These are phyloP conservation scores for Microctenopoma steveboyesi DNA, from an alignment of 2,797 vertebrate genomes.

Conservation along the genomic window DNA sequence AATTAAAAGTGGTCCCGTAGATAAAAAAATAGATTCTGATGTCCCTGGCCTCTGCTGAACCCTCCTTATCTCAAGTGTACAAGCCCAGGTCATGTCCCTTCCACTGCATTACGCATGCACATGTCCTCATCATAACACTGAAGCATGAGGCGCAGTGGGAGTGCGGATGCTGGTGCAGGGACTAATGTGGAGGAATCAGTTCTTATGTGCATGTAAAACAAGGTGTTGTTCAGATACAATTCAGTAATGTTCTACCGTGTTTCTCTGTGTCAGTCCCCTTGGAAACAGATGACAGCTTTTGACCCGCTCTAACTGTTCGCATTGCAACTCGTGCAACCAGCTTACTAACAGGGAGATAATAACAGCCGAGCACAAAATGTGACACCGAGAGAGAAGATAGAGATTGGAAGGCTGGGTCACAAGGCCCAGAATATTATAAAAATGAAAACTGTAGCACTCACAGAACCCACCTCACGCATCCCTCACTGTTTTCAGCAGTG, in stretches of 20 bases:
- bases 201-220: slow-evolving; percentile 11
- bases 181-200: slow-evolving; percentile 9
- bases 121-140: slow-evolving; percentile 40
- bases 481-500: slow-evolving; percentile 19
- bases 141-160: slow-evolving; percentile 57
- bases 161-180: slow-evolving; percentile 34
- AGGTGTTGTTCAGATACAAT: neutral
- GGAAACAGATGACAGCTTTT: slow-evolving; percentile 30
- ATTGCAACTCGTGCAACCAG: slow-evolving; percentile 26
- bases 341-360: slow-evolving; percentile 52
- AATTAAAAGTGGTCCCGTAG: slow-evolving; percentile 5
- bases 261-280: slow-evolving; percentile 44
- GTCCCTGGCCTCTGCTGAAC: slow-evolving; percentile 3
- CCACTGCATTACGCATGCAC: slow-evolving; percentile 61
- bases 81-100: slow-evolving; percentile 52
- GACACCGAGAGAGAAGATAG: slow-evolving; percentile 20
- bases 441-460: slow-evolving; percentile 66
- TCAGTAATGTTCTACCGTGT: neutral
- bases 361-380: slow-evolving; percentile 34
- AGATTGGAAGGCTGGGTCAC: slow-evolving; percentile 39
- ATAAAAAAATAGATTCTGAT: slow-evolving; percentile 30
- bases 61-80: slow-evolving; percentile 26
- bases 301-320: slow-evolving; percentile 21
- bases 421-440: slow-evolving; percentile 58
- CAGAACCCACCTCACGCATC: slow-evolving; percentile 25